A percentile compares a stretch with the other conserved stretches of the same genome.
Conservation (phyloP, 1,140 invertebrate species). For the Lineus longissimus region DNA sequence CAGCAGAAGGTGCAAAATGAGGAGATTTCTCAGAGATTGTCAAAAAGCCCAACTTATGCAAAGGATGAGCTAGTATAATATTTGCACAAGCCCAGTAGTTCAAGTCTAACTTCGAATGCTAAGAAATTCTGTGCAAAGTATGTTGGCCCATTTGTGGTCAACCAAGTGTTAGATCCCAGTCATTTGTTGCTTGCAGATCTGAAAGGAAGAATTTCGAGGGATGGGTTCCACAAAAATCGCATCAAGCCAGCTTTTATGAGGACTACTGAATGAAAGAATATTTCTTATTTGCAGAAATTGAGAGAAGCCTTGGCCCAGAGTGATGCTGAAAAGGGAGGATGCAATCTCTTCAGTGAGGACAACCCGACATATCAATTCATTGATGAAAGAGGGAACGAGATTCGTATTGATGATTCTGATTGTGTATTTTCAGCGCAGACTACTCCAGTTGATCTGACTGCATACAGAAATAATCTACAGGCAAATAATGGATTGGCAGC, state of each 20-base stretch:
- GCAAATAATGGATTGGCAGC: neutral
- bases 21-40: neutral
- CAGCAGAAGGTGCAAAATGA: neutral
- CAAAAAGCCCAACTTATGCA: neutral
- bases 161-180: neutral
- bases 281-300: neutral
- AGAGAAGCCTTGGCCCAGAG: neutral
- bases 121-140: constrained; percentile 1
- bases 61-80: neutral
- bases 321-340: neutral
- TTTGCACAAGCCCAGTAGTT: neutral
- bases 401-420: neutral
- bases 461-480: neutral
- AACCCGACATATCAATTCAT: neutral
- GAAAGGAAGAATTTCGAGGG: neutral
- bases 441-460: neutral
- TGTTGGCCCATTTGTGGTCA: neutral
- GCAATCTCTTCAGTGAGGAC: neutral
- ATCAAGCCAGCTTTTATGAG: neutral
- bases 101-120: neutral
- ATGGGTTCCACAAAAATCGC: neutral
- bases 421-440: neutral
- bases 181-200: neutral
- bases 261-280: neutral
- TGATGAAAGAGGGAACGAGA: neutral